Evolutionary conservation across 2,797 vertebrate genomes (phyloP), one percentile per base, ranked within the genome.

Genomic region (Melanotaenia trifasciata): DNA sequence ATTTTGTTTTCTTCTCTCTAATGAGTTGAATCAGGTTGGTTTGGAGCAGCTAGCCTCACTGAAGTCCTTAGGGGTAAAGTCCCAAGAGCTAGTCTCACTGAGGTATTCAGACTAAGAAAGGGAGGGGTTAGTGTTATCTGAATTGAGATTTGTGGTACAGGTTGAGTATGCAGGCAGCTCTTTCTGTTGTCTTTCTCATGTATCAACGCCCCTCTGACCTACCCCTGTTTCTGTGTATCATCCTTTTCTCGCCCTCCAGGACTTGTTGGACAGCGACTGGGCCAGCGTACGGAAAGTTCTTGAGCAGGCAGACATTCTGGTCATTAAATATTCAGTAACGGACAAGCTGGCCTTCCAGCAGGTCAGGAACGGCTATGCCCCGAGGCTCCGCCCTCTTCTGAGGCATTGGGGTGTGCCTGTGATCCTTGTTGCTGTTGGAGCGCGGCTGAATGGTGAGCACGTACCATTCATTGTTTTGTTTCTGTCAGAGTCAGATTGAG

Each of bases 321-420:
- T 99, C 87, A 96, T 98, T 83, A 99, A 98, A 89, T 99, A 98
- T 83, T 96, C 96, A 0, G 96, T 99, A 77, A 98, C 96, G 9
- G 97, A 99, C 93, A 98, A 97, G 92, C 84, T 95, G 87, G 95
- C 96, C 13, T 99, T 98, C 91, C 96, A 98, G 81, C 96, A 97
- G 88, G 91, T 99, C 71, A 96, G 96, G 81, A 96, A 98, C 4
- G 95, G 91, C 85, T 97, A 98, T 43, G 94, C 95, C 57, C 97
- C 97, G 0, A 93, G 97, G 89, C 95, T 99, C 66, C 97, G 97
- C 82, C 96, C 96, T 24, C 94, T 96, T 58, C 88, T 97, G 79
- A 95, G 93, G 69, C 95, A 95, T 84, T 95, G 94, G 90, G 96
- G 96, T 3, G 89, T 97, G 68, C 97, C 97, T 8, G 96, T 98